Conservation (phyloP, 2,888 invertebrate genomes). For the Drosophila rellima region DNA sequence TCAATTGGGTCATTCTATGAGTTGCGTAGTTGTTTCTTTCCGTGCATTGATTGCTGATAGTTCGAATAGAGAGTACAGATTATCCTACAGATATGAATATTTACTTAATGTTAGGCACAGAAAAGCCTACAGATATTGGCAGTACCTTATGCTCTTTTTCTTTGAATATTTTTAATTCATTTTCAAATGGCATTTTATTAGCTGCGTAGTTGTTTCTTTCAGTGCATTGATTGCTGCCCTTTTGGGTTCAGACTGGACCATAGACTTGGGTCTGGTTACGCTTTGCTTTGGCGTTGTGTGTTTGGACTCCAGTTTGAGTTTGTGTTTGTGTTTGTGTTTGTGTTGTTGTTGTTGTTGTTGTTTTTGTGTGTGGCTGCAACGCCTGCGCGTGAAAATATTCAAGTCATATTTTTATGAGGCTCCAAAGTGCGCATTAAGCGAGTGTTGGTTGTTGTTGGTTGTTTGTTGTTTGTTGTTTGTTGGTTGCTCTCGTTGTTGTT, state of each 20-base stretch:
- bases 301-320: background rate
- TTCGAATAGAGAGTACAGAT: too few relatives aligned
- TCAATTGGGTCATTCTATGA: too few relatives aligned
- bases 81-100: too few relatives aligned
- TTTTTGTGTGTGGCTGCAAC: slow-evolving; percentile 46
- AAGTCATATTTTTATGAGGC: slow-evolving; percentile 82
- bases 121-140: too few relatives aligned
- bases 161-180: background rate
- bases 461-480: slow-evolving; percentile 34
- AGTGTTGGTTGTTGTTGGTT: slow-evolving; percentile 33
- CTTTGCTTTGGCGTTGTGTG: slow-evolving; percentile 1
- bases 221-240: slow-evolving; percentile 46
- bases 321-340: slow-evolving; percentile 19
- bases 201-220: background rate
- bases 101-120: too few relatives aligned
- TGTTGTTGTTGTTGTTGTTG: slow-evolving; percentile 17
- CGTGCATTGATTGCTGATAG: too few relatives aligned
- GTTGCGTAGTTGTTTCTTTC: too few relatives aligned
- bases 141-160: too few relatives aligned
- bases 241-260: slow-evolving; percentile 33
- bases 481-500: slow-evolving; percentile 21
- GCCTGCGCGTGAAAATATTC: slow-evolving; percentile 82
- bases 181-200: background rate
- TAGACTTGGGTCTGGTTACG: slow-evolving; percentile 19
- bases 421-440: slow-evolving; percentile 78